Evolutionary conservation across 2,888 invertebrate genomes (phyloP).

Genomic region (Yponomeuta evonymella): DNA sequence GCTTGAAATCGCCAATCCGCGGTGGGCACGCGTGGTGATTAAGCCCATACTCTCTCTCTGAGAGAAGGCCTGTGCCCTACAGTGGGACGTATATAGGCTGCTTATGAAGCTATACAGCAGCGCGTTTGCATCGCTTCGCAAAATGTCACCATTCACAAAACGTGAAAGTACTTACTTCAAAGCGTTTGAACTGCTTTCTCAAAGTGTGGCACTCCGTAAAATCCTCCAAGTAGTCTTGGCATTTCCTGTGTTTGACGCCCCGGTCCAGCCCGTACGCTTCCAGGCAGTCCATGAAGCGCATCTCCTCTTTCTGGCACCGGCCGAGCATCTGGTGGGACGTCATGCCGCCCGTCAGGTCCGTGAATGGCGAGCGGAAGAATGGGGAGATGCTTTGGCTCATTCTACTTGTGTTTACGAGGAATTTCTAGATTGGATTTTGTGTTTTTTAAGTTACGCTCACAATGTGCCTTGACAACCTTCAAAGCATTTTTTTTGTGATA

Average conservation of each 20-base stretch:
- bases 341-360: constrained; percentile 75
- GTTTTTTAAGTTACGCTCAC: too few species aligned
- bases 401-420: constrained; percentile 21
- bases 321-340: constrained; percentile 74
- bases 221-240: constrained; percentile 74
- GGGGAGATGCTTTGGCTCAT: constrained; percentile 48
- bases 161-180: constrained; percentile 39
- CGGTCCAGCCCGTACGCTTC: constrained; percentile 81
- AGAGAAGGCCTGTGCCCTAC: too few species aligned
- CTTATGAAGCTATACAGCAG: too few species aligned
- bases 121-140: too few species aligned
- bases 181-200: constrained; percentile 67
- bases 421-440: neutral
- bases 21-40: too few species aligned
- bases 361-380: constrained; percentile 75
- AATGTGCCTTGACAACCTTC: too few species aligned
- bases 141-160: neutral
- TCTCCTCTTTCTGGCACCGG: constrained; percentile 76
- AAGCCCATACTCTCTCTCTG: too few species aligned
- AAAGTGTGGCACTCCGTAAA: constrained; percentile 75
- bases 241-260: constrained; percentile 57
- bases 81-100: too few species aligned
- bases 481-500: too few species aligned
- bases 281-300: constrained; percentile 79
- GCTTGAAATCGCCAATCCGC: too few species aligned